Conservation (phyloP, 2,888 invertebrate genomes). For the Dolichomitus sp. region DNA sequence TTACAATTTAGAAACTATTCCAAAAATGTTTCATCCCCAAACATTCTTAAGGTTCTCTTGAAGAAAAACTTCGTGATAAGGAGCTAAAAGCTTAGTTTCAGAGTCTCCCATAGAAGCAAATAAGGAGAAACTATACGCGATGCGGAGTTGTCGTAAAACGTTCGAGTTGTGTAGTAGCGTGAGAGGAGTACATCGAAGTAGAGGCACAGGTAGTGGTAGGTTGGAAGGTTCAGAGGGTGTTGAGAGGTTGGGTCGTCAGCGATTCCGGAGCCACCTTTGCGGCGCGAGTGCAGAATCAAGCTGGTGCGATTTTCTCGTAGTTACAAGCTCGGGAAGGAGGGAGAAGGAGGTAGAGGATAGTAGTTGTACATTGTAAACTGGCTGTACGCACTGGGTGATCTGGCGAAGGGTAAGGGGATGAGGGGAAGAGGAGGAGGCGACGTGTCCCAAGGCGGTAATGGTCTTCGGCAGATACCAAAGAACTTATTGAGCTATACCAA, state of each 20-base stretch:
- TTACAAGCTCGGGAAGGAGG: too few relatives aligned
- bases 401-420: too few relatives aligned
- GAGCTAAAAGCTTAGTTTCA: not conserved
- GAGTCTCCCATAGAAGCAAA: too few relatives aligned
- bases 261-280: constrained; percentile 52
- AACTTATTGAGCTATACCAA: too few relatives aligned
- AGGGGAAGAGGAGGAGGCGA: too few relatives aligned
- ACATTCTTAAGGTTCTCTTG: not conserved
- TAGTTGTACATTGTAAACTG: too few relatives aligned
- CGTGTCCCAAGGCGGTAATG: too few relatives aligned
- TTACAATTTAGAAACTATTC: not conserved
- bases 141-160: not conserved
- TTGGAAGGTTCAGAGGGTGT: not conserved
- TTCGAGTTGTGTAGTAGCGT: not conserved
- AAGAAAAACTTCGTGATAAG: not conserved
- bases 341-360: too few relatives aligned
- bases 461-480: too few relatives aligned
- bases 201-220: too few relatives aligned
- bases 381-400: too few relatives aligned
- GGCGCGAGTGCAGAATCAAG: constrained; percentile 42
- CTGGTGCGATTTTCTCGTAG: constrained; percentile 36
- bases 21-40: not conserved
- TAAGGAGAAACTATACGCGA: too few relatives aligned
- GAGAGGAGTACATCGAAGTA: not conserved
- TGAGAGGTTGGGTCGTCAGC: constrained; percentile 46